Evolutionary conservation across 1,140 invertebrate species (phyloP), one percentile per base, ranked within the genome.

Genomic region (Drosophila malerkotliana): DNA sequence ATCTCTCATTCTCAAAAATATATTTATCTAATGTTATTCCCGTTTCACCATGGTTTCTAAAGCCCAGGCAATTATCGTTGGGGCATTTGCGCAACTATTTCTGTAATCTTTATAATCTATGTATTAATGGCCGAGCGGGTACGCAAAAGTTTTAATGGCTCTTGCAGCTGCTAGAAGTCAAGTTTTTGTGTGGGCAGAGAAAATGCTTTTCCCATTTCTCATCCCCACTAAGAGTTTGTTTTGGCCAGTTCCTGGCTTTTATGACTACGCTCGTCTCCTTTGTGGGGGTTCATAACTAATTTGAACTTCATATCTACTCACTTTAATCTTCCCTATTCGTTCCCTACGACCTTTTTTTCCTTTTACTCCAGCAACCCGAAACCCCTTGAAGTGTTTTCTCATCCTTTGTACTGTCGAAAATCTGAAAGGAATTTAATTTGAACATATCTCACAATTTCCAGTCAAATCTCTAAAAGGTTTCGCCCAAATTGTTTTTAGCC

Each of bases 201-300:
- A 68, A 84, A 78, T 76, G 51, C 60, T 77, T 81, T 73, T 73
- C 49, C 45, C 44, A 49, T 64, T 66, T 69, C 47, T 21, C 62
- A 37, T 28, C 58, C 28, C 45, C 15, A 60, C 44, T 47, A 24
- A 6, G 15, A 66, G 68, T 81, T 88, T 72, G 74, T 75, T 85
- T 87, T 87, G 75, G 28, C 59, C 39, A 44, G 54, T 44, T 15
- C 37, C 34, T 52, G 45, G 58, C 59, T 58, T 72, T 72, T 66
- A 69, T 56, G 71, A 41, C 51, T 74, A 15, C 49, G 49, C 48
- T 80, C 59, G 14, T 80, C 63, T 63, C 68, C 48, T 68, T 77
- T 79, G 76, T 82, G 60, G 49, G 79, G 79, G 51, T 78, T 87
- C 72, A 88, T 88, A 87, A 88, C 82, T 88, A 87, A 88, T 88